A percentile compares a stretch with the other conserved stretches of the same genome.
phyloP scores from a whole-genome alignment of 2,888 invertebrate genomes.

The Hermaeophaga mercurialis region DNA sequence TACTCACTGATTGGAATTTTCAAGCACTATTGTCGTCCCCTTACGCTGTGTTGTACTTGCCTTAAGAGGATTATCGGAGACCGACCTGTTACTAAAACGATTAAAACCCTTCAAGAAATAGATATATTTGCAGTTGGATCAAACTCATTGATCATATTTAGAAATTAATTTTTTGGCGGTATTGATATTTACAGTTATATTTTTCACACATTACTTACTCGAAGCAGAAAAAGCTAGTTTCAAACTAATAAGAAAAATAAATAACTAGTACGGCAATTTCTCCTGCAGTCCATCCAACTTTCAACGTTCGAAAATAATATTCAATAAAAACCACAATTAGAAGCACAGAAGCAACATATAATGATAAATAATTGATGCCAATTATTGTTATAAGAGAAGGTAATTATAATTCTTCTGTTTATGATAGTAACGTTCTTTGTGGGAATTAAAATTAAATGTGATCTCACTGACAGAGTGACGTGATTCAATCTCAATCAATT shows the following conservation, averaged over 20 bases:
- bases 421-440: slow-evolving; percentile 8
- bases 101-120: slow-evolving; percentile 3
- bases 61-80: slow-evolving; percentile 31
- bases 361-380: slow-evolving; percentile 12
- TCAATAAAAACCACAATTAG: slow-evolving; percentile 5
- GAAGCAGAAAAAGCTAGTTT: too few species aligned
- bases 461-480: slow-evolving; percentile 16
- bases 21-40: slow-evolving; percentile 37
- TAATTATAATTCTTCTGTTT: slow-evolving; percentile 14
- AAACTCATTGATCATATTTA: too few species aligned
- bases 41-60: slow-evolving; percentile 21
- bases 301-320: neutral
- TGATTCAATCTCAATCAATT: slow-evolving; percentile 14
- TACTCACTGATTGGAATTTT: slow-evolving; percentile 40
- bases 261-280: too few species aligned
- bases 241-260: too few species aligned
- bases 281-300: neutral
- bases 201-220: too few species aligned
- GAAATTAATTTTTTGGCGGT: too few species aligned
- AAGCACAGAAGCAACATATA: neutral
- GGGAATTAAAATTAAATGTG: slow-evolving; percentile 18
- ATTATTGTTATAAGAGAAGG: slow-evolving; percentile 22
- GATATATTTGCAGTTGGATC: neutral
- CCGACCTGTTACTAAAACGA: neutral
- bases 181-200: too few species aligned